Evolutionary conservation across 2,888 invertebrate genomes (phyloP), one percentile per base, ranked within the genome.

Genomic region (Polyommatus iphigenia): DNA sequence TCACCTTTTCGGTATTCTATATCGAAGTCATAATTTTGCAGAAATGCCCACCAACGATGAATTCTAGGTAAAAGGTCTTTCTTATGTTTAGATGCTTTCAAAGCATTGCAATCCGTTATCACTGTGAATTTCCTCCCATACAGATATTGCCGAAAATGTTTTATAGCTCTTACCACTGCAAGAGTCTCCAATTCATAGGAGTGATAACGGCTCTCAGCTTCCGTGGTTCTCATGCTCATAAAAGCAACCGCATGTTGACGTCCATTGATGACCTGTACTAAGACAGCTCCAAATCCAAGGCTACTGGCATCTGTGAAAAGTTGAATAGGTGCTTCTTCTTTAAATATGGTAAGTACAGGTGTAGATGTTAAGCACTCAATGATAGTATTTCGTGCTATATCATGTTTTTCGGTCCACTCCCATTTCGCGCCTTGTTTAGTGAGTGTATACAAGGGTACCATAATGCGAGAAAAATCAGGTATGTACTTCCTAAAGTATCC

Each of bases 1-100:
- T 80, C 77, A 7, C 82, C 82, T 62, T 82, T 82, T 0, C 81
- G 72, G 18, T 83, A 83, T 36, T 82, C 81, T 2, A 85, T 50
- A 0, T 82, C 79, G 54, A 84, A 84, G 2, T 82, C 76, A 54
- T 62, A 85, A 57, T 83, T 83, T 79, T 86, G 85, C 0, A 87
- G 67, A 73, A 73, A 86, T 0, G 84, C 81, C 85, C 85, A 87
- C 85, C 85, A 86, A 0, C 85, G 57, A 76, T 84, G 82, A 3
- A 86, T 80, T 0, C 85, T 76, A 0, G 85, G 84, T 0, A 84
- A 50, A 0, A 86, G 71, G 3, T 85, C 85, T 75, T 82, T 79
- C 79, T 86, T 85, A 20, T 83, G 81, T 54, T 82, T 82, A 0
- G 85, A 85, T 0, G 86, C 84, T 78, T 85, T 85, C 0, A 86